These are phyloP conservation scores for Microdon myrmicae DNA, from an alignment of 2,888 invertebrate genomes.

Conservation along the genomic window DNA sequence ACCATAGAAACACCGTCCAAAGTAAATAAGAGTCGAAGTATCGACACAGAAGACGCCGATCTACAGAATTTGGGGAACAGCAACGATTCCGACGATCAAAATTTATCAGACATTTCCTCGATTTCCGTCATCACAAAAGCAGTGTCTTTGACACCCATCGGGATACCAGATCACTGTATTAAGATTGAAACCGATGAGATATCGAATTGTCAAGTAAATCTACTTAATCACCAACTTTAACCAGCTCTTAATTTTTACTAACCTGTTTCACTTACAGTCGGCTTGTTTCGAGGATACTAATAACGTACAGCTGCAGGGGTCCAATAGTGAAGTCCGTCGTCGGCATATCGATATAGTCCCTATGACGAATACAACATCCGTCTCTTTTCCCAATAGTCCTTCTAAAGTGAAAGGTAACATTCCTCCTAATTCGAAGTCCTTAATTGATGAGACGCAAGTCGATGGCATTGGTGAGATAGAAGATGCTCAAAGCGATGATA, in stretches of 20 bases:
- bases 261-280: slow-evolving; percentile 56
- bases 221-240: neutral
- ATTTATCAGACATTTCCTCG: slow-evolving; percentile 54
- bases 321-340: slow-evolving; percentile 60
- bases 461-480: too few relatives aligned
- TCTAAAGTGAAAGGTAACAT: neutral
- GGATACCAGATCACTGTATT: slow-evolving; percentile 65
- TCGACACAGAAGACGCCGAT: slow-evolving; percentile 57
- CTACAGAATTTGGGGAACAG: slow-evolving; percentile 62
- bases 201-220: slow-evolving; percentile 70
- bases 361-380: slow-evolving; percentile 6
- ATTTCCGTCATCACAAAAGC: slow-evolving; percentile 56
- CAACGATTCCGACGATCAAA: slow-evolving; percentile 62
- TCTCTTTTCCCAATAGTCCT: neutral
- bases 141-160: slow-evolving; percentile 65
- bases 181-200: slow-evolving; percentile 60
- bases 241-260: slow-evolving; percentile 3
- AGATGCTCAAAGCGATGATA: too few relatives aligned
- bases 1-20: slow-evolving; percentile 59
- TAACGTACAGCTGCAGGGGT: slow-evolving; percentile 53
- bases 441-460: slow-evolving; percentile 16
- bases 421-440: slow-evolving; percentile 15
- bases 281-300: slow-evolving; percentile 62
- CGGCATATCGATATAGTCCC: slow-evolving; percentile 54
- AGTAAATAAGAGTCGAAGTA: slow-evolving; percentile 56